Base-by-base conservation (phyloP, 2,113 vertebrate genomes). In the Mixornis gularis region DNA sequence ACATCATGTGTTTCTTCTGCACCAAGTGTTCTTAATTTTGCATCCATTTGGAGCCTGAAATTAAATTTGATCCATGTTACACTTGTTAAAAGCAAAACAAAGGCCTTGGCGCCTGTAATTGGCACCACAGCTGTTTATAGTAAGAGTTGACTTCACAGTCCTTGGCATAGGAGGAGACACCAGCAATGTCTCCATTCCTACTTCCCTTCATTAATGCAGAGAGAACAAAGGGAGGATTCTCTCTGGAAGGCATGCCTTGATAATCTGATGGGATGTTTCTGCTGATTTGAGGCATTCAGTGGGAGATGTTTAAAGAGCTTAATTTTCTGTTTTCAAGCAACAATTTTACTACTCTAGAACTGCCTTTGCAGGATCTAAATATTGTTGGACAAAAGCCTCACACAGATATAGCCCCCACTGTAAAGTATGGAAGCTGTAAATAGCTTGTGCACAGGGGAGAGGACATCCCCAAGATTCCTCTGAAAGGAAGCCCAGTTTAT, bases 1-100 rank as follows among this genome's bases (percentile, higher is more conserved):
- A 92, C 34, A 79, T 36, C 1, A 0, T 36, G 12, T 74, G 30
- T 65, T 93, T 91, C 27, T 91, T 56, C 56, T 87, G 55, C 63
- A 79, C 66, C 63, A 80, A 88, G 10, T 80, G 85, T 87, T 95
- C 72, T 80, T 85, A 70, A 95, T 95, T 93, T 94, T 83, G 43
- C 36, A 36, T 66, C 40, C 64, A 44, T 90, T 91, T 88, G n/a
- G 32, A 92, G 60, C 68, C 64, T 66, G 85, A 92, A 94, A 91
- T 94, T 90, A 79, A 85, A 93, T 91, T 87, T 79, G 46, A 85
- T 91, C 68, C 55, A 16, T 69, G 81, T 82, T 89, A 46, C 13
- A 52, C 55, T 95, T 79, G 69, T 58, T 90, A 85, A 83, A 92
- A 85, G 19, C 46, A 70, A 95, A 93, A 63, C 71, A 71, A 96